Evolutionary conservation across 2,113 vertebrate genomes (phyloP), one percentile per base, ranked within the genome.

Genomic region (Steatornis caripensis): DNA sequence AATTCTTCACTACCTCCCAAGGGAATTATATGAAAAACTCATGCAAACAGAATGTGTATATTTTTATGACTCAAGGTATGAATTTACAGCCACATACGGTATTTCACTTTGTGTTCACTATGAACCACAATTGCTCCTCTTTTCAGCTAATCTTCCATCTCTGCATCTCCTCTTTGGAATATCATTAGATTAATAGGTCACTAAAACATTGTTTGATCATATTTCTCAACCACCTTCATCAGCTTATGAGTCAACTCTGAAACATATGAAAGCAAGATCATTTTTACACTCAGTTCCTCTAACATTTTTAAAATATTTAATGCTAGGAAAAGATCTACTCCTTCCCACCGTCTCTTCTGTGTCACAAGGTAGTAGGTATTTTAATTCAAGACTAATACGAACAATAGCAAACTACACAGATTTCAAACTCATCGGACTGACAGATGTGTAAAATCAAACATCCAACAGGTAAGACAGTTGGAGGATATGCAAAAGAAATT

Each of bases 171-270:
- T 84, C 58, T 95, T 76, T 57, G 13, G 61, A 89, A 90, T 81
- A 43, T 97, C 70, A 91, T 96, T 94, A 97, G 74, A 96, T 87
- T 95, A 94, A 87, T 64, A 77, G 85, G 65, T 86, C 93, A 92
- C 53, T 81, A 91, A 97, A 97, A 96, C 37, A 92, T 46, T 87
- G 70, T 96, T 94, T 96, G 94, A 94, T 97, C 83, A 32, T 61
- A 94, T 85, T 96, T 91, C 43, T 92, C 70, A 87, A 78, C 45
- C 27, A 83, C 36, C 79, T 96, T 95, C 34, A 3, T 88, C 68
- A 96, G 83, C 22, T 76, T 90, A 86, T 89, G 54, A 69, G 75
- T 95, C 72, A 95, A 74, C 21, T 41, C 66, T 89, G 57, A 37
- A 82, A 93, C 26, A 65, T 26, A 93, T 60, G 72, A 96, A 75